A percentile compares a stretch with the other conserved stretches of the same genome.
Conservation (phyloP, 2,888 invertebrate genomes). For the Euplagia quadripunctaria region DNA sequence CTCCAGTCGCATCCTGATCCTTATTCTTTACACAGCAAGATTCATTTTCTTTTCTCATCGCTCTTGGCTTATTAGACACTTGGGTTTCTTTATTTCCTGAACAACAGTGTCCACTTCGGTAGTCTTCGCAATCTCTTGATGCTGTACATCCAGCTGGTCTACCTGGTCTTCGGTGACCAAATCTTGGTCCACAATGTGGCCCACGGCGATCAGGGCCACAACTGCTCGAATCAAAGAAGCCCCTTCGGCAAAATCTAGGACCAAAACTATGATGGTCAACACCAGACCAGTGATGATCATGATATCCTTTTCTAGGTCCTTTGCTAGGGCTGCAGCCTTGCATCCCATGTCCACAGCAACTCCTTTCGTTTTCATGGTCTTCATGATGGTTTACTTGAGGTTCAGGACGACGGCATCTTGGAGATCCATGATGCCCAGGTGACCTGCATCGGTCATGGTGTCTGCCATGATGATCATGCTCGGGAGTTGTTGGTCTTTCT, state of each 20-base stretch:
- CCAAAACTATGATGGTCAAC: slow-evolving; percentile 6
- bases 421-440: slow-evolving; percentile 18
- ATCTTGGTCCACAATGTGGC: slow-evolving; percentile 5
- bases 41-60: slow-evolving; percentile 25
- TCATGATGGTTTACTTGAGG: background rate
- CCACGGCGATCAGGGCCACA: background rate
- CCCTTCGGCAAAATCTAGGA: too few species aligned
- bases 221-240: background rate
- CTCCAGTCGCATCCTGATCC: slow-evolving; percentile 32
- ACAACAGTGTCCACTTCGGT: slow-evolving; percentile 32
- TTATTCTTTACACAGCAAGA: slow-evolving; percentile 32
- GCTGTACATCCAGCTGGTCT: slow-evolving; percentile 5
- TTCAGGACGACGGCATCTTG: slow-evolving; percentile 18
- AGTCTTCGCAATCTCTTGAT: slow-evolving; percentile 20
- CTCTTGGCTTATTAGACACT: background rate
- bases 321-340: background rate
- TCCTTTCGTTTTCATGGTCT: background rate
- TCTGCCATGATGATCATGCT: background rate
- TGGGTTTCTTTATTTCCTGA: slow-evolving; percentile 22
- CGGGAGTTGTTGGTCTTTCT: background rate
- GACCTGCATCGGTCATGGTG: background rate
- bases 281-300: slow-evolving; percentile 7
- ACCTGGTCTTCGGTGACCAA: slow-evolving; percentile 9
- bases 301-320: background rate
- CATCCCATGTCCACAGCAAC: background rate